These are phyloP conservation scores for Orthosia gothica DNA, from an alignment of 2,888 invertebrate genomes.

Conservation along the genomic window DNA sequence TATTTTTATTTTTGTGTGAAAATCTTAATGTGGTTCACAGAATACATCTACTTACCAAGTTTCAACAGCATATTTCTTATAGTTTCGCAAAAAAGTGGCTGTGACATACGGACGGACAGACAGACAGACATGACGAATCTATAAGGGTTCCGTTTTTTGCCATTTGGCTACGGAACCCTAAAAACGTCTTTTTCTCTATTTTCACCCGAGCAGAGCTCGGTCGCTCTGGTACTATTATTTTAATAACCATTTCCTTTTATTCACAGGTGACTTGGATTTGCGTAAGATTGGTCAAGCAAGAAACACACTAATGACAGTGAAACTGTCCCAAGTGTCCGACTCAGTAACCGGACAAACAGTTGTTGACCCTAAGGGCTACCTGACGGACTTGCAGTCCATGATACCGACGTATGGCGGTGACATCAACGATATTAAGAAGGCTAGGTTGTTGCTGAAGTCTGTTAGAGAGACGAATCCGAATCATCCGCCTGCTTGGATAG, in stretches of 20 bases:
- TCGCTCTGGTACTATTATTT: too few species aligned
- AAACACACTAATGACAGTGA: conserved; percentile 99
- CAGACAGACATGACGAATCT: too few species aligned
- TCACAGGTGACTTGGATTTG: conserved; percentile 96
- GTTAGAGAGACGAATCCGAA: conserved; percentile 99
- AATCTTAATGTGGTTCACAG: too few species aligned
- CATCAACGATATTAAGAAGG: conserved; percentile 99
- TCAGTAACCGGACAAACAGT: conserved; percentile 99
- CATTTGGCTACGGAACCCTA: too few species aligned
- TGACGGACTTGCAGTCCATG: conserved; percentile 99
- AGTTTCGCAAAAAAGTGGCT: too few species aligned
- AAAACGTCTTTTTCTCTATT: too few species aligned
- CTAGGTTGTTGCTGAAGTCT: conserved; percentile 97
- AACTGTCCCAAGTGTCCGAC: conserved; percentile 99
- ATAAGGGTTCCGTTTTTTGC: too few species aligned
- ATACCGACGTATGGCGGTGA: conserved; percentile 99
- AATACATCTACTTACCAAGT: too few species aligned
- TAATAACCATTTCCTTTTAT: not conserved
- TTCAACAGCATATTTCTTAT: too few species aligned
- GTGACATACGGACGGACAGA: too few species aligned
- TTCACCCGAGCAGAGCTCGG: too few species aligned
- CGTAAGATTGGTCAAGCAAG: conserved; percentile 99
- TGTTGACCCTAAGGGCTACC: conserved; percentile 99
- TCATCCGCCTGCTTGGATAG: conserved; percentile 99
- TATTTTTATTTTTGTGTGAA: too few species aligned